Conservation (phyloP, 2,113 vertebrate genomes). For the Myrmophylax atrothorax region DNA sequence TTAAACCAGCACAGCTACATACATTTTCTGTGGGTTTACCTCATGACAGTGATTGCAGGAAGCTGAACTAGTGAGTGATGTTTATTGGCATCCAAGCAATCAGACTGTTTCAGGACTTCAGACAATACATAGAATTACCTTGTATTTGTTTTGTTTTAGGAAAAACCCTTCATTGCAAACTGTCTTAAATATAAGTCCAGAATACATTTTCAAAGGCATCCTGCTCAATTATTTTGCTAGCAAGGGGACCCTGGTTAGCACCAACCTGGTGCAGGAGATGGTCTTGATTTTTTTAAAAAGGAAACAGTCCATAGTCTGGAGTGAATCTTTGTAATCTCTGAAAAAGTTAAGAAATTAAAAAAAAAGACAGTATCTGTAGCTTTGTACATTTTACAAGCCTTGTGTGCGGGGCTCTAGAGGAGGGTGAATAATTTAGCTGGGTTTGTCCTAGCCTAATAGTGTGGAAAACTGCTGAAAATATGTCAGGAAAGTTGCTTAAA, state of each 20-base stretch:
- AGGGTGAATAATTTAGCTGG: background rate
- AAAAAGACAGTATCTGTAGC: background rate
- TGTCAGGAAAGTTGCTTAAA: background rate
- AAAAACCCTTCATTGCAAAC: background rate
- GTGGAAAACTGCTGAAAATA: background rate
- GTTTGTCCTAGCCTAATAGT: background rate
- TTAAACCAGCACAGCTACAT: background rate
- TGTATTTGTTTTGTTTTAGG: background rate
- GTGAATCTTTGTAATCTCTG: background rate
- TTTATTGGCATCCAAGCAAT: background rate
- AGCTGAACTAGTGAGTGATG: background rate
- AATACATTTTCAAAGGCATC: background rate
- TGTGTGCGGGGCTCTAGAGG: background rate
- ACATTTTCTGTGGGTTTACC: background rate
- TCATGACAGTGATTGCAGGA: background rate
- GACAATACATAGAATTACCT: background rate
- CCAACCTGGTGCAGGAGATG: accelerated
- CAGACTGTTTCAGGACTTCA: background rate
- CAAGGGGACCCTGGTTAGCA: background rate
- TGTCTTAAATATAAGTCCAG: background rate
- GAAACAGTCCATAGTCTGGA: background rate
- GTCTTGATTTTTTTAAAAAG: background rate
- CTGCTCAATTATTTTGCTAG: background rate
- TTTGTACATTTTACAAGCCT: background rate
- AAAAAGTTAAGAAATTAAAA: background rate